Base-by-base conservation (phyloP, 2,113 vertebrate genomes). In the Xenopus laevis region DNA sequence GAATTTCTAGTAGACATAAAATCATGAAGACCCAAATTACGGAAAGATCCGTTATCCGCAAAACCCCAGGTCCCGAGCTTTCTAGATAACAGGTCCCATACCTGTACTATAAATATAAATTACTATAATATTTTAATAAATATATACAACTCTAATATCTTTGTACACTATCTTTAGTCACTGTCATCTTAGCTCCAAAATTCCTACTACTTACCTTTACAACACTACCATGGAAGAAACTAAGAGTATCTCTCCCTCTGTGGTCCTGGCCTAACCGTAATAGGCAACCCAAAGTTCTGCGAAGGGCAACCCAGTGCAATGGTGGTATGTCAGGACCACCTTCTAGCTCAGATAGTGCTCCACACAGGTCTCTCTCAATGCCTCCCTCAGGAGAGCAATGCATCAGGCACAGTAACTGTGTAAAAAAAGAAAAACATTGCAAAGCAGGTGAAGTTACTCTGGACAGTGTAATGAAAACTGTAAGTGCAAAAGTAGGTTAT, bases 181-280 rank as follows among this genome's bases (percentile, higher is more conserved):
- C 23, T 27, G 23, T 27, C 23, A 27, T 27, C 23, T 27, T 27
- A 27, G 23, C 4, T 4, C 23, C 23, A 27, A 27, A 27, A 27
- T 27, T 40, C 33, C 8, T 55, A 4, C 53, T 55, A 55, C 53
- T 65, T 78, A 78, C 75, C 75, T 59, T 16, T 66, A 40, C 62
- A 17, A 78, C 62, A 15, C 52, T 71, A 7, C 61, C 53, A 67
- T 78, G 75, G n/a, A 71, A 71, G n/a, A 78, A 78, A n/a, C 13
- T 50, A 0, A 78, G 62, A 1, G 30, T 66, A 40, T 78, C 75
- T 50, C 61, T 71, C 9, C 75, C 75, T 61, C 11, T 57, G 46
- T 71, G 30, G 23, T 78, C 75, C 9, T 57, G 63, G 21, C 75
- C 55, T 33, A 59, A 45, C n/a, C 69, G 68, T 33, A 78, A 52